Evolutionary conservation across 2,797 vertebrate genomes (phyloP).

Genomic region (Leptatherina wallacei): DNA sequence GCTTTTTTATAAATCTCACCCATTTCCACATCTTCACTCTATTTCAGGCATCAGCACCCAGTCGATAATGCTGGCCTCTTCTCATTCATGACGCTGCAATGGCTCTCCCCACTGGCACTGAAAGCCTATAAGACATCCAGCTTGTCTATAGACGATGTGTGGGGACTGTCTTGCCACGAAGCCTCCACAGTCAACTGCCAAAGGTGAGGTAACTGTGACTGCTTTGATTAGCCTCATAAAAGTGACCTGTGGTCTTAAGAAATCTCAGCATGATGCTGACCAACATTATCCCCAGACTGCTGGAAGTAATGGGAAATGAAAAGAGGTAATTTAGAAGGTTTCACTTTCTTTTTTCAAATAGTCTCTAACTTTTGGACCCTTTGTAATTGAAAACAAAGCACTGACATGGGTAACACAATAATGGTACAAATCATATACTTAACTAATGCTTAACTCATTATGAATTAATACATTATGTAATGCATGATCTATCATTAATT

Average conservation of each 20-base stretch:
- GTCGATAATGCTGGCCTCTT: constrained; percentile 88
- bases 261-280: constrained; percentile 19
- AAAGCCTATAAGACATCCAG: constrained; percentile 80
- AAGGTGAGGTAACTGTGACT: constrained; percentile 76
- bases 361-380: not conserved
- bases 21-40: constrained; percentile 49
- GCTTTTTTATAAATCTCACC: constrained; percentile 54
- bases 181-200: constrained; percentile 83
- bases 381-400: no score
- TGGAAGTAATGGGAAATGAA: constrained; percentile 1
- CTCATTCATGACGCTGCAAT: constrained; percentile 88
- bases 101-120: constrained; percentile 85
- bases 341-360: not conserved
- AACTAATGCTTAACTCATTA: no score
- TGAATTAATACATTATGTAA: no score
- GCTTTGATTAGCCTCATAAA: constrained; percentile 40
- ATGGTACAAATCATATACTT: no score
- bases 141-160: constrained; percentile 82
- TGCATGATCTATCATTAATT: no score
- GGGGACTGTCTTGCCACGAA: constrained; percentile 87
- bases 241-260: constrained; percentile 16
- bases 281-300: constrained; percentile 24
- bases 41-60: constrained; percentile 86
- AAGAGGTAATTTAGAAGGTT: not conserved
- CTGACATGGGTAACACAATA: not conserved